These are phyloP conservation scores for Sweltsa coloradensis DNA, from an alignment of 1,140 invertebrate species.

Conservation along the genomic window DNA sequence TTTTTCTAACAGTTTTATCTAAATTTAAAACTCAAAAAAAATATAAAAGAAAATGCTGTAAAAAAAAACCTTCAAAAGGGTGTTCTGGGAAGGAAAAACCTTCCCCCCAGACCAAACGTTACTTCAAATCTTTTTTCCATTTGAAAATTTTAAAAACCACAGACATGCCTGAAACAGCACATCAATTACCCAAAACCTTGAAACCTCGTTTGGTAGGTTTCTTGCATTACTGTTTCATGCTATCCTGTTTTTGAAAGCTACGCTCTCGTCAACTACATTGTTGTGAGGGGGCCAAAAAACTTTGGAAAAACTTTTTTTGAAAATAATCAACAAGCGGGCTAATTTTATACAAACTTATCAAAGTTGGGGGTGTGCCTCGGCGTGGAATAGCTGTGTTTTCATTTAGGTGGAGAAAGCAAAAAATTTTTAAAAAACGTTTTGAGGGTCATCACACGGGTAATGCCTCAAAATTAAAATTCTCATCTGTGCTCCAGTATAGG, in stretches of 20 bases:
- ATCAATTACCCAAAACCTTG: conserved; percentile 20
- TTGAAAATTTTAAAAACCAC: not conserved
- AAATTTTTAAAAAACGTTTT: conserved; percentile 16
- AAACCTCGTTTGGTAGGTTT: conserved; percentile 28
- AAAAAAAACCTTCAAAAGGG: conserved; percentile 1
- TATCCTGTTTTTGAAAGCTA: conserved; percentile 6
- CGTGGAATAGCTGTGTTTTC: conserved; percentile 12
- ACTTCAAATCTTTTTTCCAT: not conserved
- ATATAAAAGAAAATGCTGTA: conserved; percentile 15
- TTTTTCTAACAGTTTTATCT: conserved; percentile 11
- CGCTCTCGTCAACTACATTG: not conserved
- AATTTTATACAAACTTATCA: conserved; percentile 13
- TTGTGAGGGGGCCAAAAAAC: conserved; percentile 5
- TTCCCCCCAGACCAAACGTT: not conserved
- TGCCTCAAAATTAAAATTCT: conserved; percentile 14
- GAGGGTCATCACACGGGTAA: conserved; percentile 11
- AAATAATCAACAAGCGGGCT: conserved; percentile 9
- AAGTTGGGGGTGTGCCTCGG: conserved; percentile 8
- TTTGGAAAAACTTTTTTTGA: conserved; percentile 3
- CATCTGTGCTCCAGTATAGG: conserved; percentile 13
- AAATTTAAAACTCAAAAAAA: conserved; percentile 11
- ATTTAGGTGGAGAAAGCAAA: conserved; percentile 15
- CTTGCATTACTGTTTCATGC: conserved; percentile 24
- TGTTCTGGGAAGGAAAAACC: not conserved
- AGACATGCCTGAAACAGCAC: conserved; percentile 2